Evolutionary conservation across 2,888 invertebrate species (phyloP).

Genomic region (Chrysomela aeneicollis): DNA sequence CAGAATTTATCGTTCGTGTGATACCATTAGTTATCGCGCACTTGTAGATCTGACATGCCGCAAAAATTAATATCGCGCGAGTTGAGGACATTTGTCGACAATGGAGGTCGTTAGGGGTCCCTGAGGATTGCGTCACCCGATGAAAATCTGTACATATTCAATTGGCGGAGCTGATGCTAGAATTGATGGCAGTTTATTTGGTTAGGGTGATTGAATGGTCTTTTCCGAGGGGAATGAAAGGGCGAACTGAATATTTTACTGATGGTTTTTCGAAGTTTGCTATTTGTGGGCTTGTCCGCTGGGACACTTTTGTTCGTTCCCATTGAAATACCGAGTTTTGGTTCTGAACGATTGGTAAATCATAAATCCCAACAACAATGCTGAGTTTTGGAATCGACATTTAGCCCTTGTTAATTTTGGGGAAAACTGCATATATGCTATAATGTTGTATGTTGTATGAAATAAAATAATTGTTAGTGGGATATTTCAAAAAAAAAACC

Average conservation of each 20-base stretch:
- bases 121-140: conserved; percentile 21
- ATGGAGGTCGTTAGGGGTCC: conserved; percentile 46
- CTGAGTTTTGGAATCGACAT: too few species aligned
- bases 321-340: not conserved
- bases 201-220: conserved; percentile 23
- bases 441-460: too few species aligned
- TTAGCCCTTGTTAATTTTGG: too few species aligned
- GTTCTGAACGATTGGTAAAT: not conserved
- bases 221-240: conserved; percentile 15
- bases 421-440: too few species aligned
- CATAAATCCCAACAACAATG: too few species aligned
- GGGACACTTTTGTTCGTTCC: not conserved
- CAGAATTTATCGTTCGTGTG: conserved; percentile 50
- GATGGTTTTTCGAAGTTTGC: conserved; percentile 5
- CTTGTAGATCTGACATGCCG: conserved; percentile 48
- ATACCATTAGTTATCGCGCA: conserved; percentile 46
- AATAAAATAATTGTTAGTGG: too few species aligned
- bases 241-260: conserved; percentile 7
- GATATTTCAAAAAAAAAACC: too few species aligned
- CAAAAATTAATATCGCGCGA: conserved; percentile 53
- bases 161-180: conserved; percentile 28
- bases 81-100: conserved; percentile 47
- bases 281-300: not conserved
- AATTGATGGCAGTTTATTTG: conserved; percentile 24
- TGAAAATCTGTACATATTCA: conserved; percentile 28